phyloP scores from a whole-genome alignment of 2,113 vertebrate species.

The Hylia prasina region DNA sequence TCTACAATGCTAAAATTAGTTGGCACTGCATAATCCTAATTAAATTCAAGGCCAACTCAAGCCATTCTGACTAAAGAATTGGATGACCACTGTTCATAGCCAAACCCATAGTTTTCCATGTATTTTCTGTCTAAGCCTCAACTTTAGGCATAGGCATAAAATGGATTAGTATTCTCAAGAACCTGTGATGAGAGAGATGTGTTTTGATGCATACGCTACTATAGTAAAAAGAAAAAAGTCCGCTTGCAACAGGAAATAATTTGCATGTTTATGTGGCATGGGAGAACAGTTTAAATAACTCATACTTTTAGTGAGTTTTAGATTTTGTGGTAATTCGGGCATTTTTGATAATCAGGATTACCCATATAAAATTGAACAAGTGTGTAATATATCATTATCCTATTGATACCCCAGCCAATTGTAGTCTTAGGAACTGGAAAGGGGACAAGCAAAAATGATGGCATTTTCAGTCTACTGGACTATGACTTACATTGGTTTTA shows the following conservation, averaged over 20 bases:
- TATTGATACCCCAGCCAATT: neutral
- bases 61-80: neutral
- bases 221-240: neutral
- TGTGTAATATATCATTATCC: neutral
- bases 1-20: slow-evolving; percentile 6
- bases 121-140: neutral
- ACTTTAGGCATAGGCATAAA: neutral
- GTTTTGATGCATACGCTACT: neutral
- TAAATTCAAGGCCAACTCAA: neutral
- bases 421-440: neutral
- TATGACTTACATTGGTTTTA: neutral
- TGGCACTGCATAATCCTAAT: neutral
- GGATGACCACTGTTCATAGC: neutral
- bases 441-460: neutral
- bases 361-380: neutral
- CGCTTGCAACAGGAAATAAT: neutral
- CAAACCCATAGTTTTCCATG: neutral
- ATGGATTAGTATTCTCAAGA: neutral
- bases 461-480: neutral
- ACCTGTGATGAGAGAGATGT: neutral
- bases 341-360: neutral
- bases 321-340: neutral
- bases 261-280: neutral
- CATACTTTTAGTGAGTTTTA: neutral
- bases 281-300: neutral